phyloP scores from a whole-genome alignment of 2,797 vertebrate genomes.

The Clarias laeviceps region DNA sequence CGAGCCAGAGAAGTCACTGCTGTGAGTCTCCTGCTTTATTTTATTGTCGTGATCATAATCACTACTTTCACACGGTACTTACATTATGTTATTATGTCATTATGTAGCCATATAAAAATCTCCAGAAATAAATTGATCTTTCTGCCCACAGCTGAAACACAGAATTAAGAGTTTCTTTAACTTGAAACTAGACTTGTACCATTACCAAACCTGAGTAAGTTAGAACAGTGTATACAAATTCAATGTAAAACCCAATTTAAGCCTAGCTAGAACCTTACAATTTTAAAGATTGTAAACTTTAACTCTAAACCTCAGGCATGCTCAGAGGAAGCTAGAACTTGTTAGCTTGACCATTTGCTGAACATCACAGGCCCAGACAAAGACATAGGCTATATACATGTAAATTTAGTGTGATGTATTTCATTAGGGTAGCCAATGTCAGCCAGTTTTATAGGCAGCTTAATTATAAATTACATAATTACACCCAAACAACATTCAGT shows the following conservation, averaged over 20 bases:
- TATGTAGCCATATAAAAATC: not conserved
- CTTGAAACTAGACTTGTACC: not conserved
- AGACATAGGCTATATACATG: not conserved
- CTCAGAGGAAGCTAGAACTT: conserved; percentile 3
- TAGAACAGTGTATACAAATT: not conserved
- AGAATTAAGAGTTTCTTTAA: not conserved
- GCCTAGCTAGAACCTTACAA: not conserved
- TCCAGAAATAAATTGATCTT: not conserved
- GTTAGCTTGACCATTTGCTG: not conserved
- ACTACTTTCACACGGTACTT: not conserved
- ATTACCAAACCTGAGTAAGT: not conserved
- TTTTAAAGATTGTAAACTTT: not conserved
- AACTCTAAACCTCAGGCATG: not conserved
- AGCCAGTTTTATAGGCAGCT: not conserved
- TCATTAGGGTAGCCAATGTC: not conserved
- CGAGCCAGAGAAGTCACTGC: conserved; percentile 83
- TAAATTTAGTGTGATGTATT: not conserved
- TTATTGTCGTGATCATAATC: not conserved
- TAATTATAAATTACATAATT: not conserved
- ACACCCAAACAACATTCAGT: not conserved
- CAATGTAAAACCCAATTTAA: not conserved
- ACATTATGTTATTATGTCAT: not conserved
- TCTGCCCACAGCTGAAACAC: not conserved
- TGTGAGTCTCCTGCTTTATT: conserved; percentile 72
- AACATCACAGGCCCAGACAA: not conserved